Evolutionary conservation across 2,888 invertebrate genomes (phyloP), one percentile per base, ranked within the genome.

Genomic region (Epirrita christyi): DNA sequence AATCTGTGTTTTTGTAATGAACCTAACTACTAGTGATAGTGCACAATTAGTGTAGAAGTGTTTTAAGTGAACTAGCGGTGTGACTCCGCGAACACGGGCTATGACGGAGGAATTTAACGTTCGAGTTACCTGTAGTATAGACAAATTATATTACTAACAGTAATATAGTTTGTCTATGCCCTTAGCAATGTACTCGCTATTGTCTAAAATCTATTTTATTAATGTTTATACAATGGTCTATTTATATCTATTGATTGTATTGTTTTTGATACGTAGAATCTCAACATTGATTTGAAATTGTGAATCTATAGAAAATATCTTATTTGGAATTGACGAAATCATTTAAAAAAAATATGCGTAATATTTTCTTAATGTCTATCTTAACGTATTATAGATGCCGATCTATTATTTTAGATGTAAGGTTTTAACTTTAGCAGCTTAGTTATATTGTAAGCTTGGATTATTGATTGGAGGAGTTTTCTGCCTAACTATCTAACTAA

Each of bases 361-460:
- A 85, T 89, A 88, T 89, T 90, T 89, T 89, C 80, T 78, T 86
- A 86, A 83, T 74, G 75, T 83, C 80, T 88, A 85, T 59, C 74
- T 78, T 68, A 75, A 77, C 76, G 61, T 71, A 71, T 63, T 55
- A 63, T 65, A 65, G 65, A 55, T 55, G 59, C 50, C 55, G 46
- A 61, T 60, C 47, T 67, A 61, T 64, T 61, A 57, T 50, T 61
- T 55, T 60, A 57, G 55, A 58, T 57, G 57, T 60, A 62, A 61
- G 54, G 29, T 51, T 61, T 54, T 46, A 48, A 61, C 45, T 45
- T 61, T 63, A 65, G 67, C 51, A 29, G 62, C 59, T 59, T 67
- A 67, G 67, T 59, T 60, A 28, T 38, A 50, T 53, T 63, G 48
- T 59, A 62, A 59, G 61, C 34, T 61, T 49, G 50, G 47, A 55